Evolutionary conservation across 1,140 invertebrate species (phyloP).

Genomic region (Calliopsis andreniformis): DNA sequence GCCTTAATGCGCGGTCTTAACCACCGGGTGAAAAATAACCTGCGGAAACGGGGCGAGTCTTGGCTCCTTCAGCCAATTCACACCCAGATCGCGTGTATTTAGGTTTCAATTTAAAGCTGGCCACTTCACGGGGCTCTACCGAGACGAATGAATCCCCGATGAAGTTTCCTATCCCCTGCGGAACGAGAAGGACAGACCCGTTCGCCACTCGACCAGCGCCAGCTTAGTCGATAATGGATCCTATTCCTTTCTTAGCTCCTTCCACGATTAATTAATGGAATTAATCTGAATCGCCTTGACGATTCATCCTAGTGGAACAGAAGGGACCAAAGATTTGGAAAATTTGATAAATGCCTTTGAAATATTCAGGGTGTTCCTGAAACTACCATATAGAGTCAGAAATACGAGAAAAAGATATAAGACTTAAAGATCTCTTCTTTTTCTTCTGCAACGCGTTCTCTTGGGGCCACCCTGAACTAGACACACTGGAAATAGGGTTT

Average conservation of each 20-base stretch:
- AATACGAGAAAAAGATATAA: conserved; percentile 31
- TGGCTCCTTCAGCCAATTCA: conserved; percentile 19
- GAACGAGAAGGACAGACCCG: neutral
- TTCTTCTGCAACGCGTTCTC: conserved; percentile 33
- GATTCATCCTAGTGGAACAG: neutral
- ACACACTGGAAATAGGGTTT: conserved; percentile 62
- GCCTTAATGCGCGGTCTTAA: neutral
- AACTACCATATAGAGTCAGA: neutral
- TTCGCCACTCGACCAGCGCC: conserved; percentile 1
- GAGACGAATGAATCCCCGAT: conserved; percentile 50
- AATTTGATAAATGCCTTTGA: neutral
- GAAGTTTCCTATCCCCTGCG: neutral
- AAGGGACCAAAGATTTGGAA: neutral
- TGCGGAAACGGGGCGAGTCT: conserved; percentile 32
- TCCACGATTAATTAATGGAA: conserved; percentile 34
- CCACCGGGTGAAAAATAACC: conserved; percentile 45
- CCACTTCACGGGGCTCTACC: conserved; percentile 36
- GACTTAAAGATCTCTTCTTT: conserved; percentile 36
- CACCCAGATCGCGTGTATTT: conserved; percentile 32
- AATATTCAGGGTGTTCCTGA: neutral
- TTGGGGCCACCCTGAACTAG: conserved; percentile 19
- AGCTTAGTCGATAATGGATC: conserved; percentile 36
- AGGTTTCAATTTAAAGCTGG: conserved; percentile 57
- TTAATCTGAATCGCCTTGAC: conserved; percentile 30
- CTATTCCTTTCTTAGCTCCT: conserved; percentile 28